These are phyloP conservation scores for Pristionchus arcanus DNA, from an alignment of 2,888 invertebrate species.

Conservation along the genomic window DNA sequence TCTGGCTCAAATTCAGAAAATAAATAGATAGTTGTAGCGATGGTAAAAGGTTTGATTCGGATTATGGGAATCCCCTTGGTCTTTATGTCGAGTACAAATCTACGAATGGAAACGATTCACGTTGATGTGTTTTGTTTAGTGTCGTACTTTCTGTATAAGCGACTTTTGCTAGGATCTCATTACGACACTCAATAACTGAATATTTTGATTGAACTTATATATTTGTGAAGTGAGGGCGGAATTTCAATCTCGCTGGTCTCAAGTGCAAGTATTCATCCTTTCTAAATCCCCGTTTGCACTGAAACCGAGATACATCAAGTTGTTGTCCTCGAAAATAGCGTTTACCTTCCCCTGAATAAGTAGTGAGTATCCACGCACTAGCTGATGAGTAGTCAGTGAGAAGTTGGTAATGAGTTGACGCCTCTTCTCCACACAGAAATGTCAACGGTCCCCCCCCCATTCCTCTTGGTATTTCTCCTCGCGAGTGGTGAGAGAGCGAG, in stretches of 20 bases:
- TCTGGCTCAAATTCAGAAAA: too few species aligned
- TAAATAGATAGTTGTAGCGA: too few species aligned
- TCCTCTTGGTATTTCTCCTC: neutral
- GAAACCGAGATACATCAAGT: neutral
- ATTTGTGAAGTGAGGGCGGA: neutral
- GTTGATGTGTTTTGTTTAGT: too few species aligned
- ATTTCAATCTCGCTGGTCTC: neutral
- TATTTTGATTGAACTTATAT: neutral
- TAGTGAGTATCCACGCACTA: neutral
- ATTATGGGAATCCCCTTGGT: too few species aligned
- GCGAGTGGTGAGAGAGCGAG: neutral
- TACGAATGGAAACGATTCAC: too few species aligned
- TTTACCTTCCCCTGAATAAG: neutral
- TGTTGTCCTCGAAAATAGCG: neutral
- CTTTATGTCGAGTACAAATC: too few species aligned
- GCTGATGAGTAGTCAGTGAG: constrained; percentile 24
- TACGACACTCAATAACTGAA: too few species aligned
- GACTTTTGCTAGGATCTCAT: too few species aligned
- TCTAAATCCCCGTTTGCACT: neutral
- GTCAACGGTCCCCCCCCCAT: neutral
- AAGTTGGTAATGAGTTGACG: constrained; percentile 39
- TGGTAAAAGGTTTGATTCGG: too few species aligned
- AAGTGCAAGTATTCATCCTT: neutral
- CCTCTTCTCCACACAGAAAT: neutral
- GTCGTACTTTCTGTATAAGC: too few species aligned